A percentile compares a stretch with the other conserved stretches of the same genome.
Conservation (phyloP, 2,888 invertebrate genomes). For the Noctua janthe region DNA sequence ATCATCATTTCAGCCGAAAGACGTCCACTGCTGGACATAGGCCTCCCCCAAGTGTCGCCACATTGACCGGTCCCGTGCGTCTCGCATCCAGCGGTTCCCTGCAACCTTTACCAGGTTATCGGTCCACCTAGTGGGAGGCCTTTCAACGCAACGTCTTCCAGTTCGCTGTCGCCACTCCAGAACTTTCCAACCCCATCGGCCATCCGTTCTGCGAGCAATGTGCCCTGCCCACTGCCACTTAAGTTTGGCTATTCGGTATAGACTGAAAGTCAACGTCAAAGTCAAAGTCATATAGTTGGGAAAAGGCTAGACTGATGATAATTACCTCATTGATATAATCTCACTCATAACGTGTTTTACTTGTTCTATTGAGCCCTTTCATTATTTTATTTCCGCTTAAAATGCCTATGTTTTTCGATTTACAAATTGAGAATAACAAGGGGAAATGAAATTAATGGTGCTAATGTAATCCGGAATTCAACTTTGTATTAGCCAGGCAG, state of each 20-base stretch:
- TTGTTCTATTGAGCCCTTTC: neutral
- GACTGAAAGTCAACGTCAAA: neutral
- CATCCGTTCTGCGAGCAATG: too few species aligned
- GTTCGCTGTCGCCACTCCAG: too few species aligned
- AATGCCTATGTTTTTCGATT: conserved; percentile 10
- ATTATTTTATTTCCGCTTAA: neutral
- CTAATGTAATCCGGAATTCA: conserved; percentile 14
- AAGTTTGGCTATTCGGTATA: neutral
- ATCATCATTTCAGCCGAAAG: too few species aligned
- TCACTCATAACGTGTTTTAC: neutral
- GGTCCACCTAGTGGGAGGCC: too few species aligned
- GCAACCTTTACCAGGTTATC: too few species aligned
- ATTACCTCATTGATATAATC: neutral
- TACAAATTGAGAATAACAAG: conserved; percentile 19
- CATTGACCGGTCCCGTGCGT: too few species aligned
- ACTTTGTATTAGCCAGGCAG: conserved; percentile 35
- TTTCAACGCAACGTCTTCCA: too few species aligned
- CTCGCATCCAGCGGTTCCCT: too few species aligned
- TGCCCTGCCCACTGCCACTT: too few species aligned
- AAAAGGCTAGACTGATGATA: neutral
- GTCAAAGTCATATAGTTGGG: neutral
- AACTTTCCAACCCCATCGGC: too few species aligned
- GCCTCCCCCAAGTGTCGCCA: too few species aligned
- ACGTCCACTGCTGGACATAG: too few species aligned
- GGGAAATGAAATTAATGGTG: conserved; percentile 18